Base-by-base conservation (phyloP, 2,113 vertebrate species). In the Balaenoptera acutorostrata region DNA sequence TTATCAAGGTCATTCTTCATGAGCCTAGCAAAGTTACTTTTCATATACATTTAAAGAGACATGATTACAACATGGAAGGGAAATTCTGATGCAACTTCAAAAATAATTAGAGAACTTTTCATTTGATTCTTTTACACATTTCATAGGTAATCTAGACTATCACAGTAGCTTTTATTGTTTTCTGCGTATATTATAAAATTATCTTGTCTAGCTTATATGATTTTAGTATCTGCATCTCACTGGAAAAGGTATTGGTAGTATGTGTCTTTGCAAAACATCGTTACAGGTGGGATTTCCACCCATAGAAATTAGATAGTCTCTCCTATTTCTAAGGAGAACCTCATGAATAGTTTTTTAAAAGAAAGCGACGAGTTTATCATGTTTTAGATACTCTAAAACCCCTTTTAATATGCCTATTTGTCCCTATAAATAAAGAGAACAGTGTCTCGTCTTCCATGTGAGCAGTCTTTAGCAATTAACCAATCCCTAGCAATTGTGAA, bases 21-120 rank as follows among this genome's bases (percentile, higher is more conserved):
- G 64, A 84, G 55, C 36, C 55, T 82, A 87, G 36, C 17, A 86
- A 95, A 68, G 33, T 85, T 77, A 52, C 59, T 90, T 93, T 93
- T 92, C 49, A 59, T 64, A 23, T 12, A 71, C 33, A 39, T 87
- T 83, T 91, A 89, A 63, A 90, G 33, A 71, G 23, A 3, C 17
- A 77, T 49, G 18, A 92, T 92, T 90, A 33, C 10, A 78, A 3
- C 31, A 57, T 64, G 81, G n/a, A 14, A 86, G 69, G 44, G 71
- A 95, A 97, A 93, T 82, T 95, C 31, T 83, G 23, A 31, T 89
- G 4, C 5, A 90, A 33, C 20, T 80, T 88, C 17, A 25, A 66
- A 27, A 87, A 83, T 96, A 86, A 90, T 4, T 88, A 80, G 25
- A 83, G 21, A 93, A 33, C 18, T 95, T 96, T 94, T 92, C 10